phyloP scores from a whole-genome alignment of 2,797 vertebrate genomes.

The Anguilla pacifica region DNA sequence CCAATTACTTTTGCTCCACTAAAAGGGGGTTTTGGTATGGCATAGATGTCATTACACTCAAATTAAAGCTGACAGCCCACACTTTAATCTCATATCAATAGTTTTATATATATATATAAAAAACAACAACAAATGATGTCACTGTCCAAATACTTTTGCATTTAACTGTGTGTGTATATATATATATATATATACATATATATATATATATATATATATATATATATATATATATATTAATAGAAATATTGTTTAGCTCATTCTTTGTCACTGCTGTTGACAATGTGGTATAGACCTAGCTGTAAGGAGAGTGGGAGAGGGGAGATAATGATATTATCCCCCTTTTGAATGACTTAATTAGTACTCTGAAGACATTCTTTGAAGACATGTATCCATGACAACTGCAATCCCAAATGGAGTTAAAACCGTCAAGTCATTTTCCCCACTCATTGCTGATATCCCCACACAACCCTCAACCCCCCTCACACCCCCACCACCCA shows the following conservation, averaged over 20 bases:
- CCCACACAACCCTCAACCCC: background rate
- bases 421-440: background rate
- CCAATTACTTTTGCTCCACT: too few relatives aligned
- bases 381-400: background rate
- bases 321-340: background rate
- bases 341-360: slow-evolving; percentile 2
- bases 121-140: too few relatives aligned
- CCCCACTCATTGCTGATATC: background rate
- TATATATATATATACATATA: too few relatives aligned
- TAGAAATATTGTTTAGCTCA: background rate
- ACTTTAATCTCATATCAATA: too few relatives aligned
- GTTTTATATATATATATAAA: too few relatives aligned
- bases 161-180: too few relatives aligned
- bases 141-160: too few relatives aligned
- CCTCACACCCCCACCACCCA: too few relatives aligned
- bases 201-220: too few relatives aligned
- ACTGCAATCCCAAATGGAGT: background rate
- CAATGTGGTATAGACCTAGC: background rate
- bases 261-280: background rate
- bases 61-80: too few relatives aligned
- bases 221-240: background rate
- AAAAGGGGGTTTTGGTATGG: too few relatives aligned
- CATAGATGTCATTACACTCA: too few relatives aligned
- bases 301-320: background rate
- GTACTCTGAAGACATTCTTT: background rate